Evolutionary conservation across 1,140 invertebrate genomes (phyloP).

Genomic region (Coelopa frigida): DNA sequence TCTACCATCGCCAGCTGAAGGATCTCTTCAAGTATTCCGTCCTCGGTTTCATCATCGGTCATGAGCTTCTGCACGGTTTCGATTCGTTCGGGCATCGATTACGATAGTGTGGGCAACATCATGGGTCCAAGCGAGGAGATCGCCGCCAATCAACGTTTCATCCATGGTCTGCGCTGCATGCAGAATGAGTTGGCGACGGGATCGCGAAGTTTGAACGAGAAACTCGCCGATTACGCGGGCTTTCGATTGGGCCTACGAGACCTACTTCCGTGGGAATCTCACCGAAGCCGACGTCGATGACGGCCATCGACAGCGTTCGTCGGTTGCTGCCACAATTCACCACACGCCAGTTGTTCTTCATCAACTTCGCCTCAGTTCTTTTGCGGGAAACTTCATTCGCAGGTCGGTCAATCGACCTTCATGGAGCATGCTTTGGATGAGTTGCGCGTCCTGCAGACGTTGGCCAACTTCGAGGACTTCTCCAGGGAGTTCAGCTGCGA

Average conservation of each 20-base stretch:
- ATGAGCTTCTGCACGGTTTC: constrained; percentile 35
- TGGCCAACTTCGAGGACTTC: constrained; percentile 79
- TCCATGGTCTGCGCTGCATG: constrained; percentile 28
- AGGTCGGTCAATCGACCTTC: constrained; percentile 65
- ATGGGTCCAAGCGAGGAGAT: constrained; percentile 40
- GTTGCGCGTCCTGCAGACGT: constrained; percentile 66
- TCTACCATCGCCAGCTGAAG: constrained; percentile 31
- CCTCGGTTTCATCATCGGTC: constrained; percentile 31
- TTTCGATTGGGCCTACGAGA: constrained; percentile 31
- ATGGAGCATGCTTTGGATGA: constrained; percentile 76
- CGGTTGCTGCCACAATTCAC: constrained; percentile 53
- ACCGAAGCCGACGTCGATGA: background rate
- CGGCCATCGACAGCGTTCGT: background rate
- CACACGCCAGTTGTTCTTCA: constrained; percentile 68
- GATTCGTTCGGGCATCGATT: constrained; percentile 34
- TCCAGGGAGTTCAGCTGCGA: constrained; percentile 65
- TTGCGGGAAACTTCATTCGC: constrained; percentile 79
- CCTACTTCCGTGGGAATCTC: constrained; percentile 21
- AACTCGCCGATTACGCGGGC: constrained; percentile 35
- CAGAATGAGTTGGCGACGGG: constrained; percentile 33
- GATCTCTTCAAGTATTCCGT: constrained; percentile 31
- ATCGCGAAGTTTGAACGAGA: constrained; percentile 34
- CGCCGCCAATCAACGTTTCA: constrained; percentile 24
- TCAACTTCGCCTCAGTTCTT: constrained; percentile 82
- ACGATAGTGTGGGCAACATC: constrained; percentile 30